phyloP scores from a whole-genome alignment of 2,113 vertebrate species.

The Hirundichthys speculiger region DNA sequence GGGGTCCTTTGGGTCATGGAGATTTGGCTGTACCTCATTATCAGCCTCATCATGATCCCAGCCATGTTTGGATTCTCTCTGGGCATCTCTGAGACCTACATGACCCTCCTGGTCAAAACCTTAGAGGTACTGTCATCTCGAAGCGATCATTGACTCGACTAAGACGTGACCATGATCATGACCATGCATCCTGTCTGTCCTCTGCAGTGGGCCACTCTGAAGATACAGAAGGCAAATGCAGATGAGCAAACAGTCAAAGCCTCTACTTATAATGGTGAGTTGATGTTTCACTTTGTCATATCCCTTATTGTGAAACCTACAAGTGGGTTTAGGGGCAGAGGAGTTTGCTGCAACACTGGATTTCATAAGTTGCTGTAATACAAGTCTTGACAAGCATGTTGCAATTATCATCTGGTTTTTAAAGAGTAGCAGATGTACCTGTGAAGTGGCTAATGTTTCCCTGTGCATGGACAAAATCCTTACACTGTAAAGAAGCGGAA shows the following conservation, averaged over 20 bases:
- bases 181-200: conserved; percentile 9
- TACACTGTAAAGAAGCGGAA: not conserved
- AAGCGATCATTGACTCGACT: not conserved
- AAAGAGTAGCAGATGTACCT: not conserved
- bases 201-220: conserved; percentile 92
- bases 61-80: conserved; percentile 92
- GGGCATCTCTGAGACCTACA: conserved; percentile 92
- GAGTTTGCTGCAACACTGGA: conserved; percentile 15
- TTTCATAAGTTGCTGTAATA: conserved; percentile 42
- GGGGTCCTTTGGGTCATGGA: conserved; percentile 64
- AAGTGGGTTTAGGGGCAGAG: not conserved
- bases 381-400: conserved; percentile 38
- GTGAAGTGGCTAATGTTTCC: not conserved
- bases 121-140: conserved; percentile 86
- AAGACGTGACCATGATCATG: not conserved
- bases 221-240: conserved; percentile 84
- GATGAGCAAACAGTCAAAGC: conserved; percentile 73
- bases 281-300: not conserved
- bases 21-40: conserved; percentile 81
- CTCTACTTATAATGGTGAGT: conserved; percentile 85
- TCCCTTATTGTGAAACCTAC: conserved; percentile 43
- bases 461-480: not conserved
- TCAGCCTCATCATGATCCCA: conserved; percentile 88
- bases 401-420: not conserved
- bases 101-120: conserved; percentile 89